Conservation (phyloP, 2,888 invertebrate genomes). For the Listrodromus nycthemerus region DNA sequence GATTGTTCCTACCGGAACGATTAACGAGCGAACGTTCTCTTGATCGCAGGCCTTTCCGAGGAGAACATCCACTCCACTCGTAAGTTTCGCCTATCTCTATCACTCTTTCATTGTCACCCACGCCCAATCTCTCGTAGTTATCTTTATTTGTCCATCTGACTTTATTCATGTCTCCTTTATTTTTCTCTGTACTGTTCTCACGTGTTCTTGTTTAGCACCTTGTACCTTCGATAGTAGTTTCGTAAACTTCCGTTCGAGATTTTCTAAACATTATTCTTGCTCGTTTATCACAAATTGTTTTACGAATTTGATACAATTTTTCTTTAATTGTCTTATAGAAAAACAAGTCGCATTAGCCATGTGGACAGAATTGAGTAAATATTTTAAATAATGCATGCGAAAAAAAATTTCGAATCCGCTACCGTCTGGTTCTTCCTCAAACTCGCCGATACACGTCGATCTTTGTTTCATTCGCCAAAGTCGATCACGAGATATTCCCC, state of each 20-base stretch:
- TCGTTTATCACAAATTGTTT: conserved; percentile 50
- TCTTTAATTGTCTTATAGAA: conserved; percentile 10
- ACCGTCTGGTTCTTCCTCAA: conserved; percentile 22
- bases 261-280: not conserved
- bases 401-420: conserved; percentile 22
- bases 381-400: conserved; percentile 59
- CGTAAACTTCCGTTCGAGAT: not conserved
- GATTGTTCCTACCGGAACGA: conserved; percentile 57
- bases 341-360: conserved; percentile 30
- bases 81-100: conserved; percentile 85
- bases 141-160: conserved; percentile 35
- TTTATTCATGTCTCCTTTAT: conserved; percentile 10
- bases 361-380: conserved; percentile 36
- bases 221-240: conserved; percentile 33
- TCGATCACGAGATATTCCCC: conserved; percentile 14
- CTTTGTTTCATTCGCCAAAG: conserved; percentile 8
- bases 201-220: conserved; percentile 19
- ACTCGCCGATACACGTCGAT: conserved; percentile 42
- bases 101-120: conserved; percentile 56
- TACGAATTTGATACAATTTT: conserved; percentile 10
- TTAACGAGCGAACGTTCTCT: conserved; percentile 75
- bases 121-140: conserved; percentile 21
- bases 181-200: conserved; percentile 25
- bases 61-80: conserved; percentile 88
- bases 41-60: conserved; percentile 87